A percentile compares a stretch with the other conserved stretches of the same genome.
phyloP scores from a whole-genome alignment of 2,797 vertebrate species.

The Pangasius krempfi region DNA sequence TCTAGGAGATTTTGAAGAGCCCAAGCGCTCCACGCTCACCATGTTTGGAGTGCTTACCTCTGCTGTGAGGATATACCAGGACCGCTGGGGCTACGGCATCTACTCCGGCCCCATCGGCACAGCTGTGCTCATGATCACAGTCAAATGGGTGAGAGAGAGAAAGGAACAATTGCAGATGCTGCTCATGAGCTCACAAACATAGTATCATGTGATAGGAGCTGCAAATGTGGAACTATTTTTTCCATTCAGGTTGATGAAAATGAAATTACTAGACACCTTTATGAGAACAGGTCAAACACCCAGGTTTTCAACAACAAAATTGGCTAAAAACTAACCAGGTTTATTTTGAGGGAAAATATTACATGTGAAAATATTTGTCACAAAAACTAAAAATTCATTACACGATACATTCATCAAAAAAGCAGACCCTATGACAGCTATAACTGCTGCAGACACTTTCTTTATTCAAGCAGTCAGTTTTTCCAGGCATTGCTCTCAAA shows the following conservation, averaged over 20 bases:
- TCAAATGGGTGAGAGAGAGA: conserved; percentile 85
- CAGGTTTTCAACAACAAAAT: conserved; percentile 1
- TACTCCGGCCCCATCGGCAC: conserved; percentile 95
- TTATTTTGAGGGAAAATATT: conserved; percentile 19
- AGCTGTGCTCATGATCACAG: conserved; percentile 86
- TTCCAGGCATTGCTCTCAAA: conserved; percentile 24
- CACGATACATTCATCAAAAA: conserved; percentile 23
- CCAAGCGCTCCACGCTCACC: conserved; percentile 85
- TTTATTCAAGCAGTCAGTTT: conserved; percentile 27
- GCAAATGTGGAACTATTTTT: neutral
- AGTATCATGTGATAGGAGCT: neutral
- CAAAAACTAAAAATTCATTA: conserved; percentile 8
- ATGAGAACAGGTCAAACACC: neutral
- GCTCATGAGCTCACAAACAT: conserved; percentile 12
- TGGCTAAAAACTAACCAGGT: neutral
- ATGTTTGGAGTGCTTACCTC: conserved; percentile 93
- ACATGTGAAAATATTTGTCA: conserved; percentile 6
- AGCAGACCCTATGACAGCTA: conserved; percentile 19
- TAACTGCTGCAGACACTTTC: conserved; percentile 26
- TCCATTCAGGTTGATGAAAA: neutral
- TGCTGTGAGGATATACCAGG: conserved; percentile 90
- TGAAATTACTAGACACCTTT: neutral
- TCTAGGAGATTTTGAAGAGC: conserved; percentile 94
- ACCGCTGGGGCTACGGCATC: conserved; percentile 91
- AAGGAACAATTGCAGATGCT: conserved; percentile 16